Evolutionary conservation across 2,113 vertebrate species (phyloP).

Genomic region (Notiomystis cincta): DNA sequence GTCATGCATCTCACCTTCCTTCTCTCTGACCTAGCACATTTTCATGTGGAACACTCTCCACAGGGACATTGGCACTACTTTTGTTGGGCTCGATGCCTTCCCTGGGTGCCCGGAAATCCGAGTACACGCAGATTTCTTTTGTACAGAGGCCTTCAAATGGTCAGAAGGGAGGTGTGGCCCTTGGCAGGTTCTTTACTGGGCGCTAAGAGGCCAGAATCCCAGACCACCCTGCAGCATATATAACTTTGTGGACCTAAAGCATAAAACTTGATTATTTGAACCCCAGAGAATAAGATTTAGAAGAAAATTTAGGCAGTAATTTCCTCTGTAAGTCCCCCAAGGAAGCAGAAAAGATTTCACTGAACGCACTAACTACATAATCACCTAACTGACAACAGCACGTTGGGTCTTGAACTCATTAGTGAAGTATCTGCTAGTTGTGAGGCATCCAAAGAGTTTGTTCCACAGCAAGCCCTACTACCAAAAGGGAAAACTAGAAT

Average conservation of each 20-base stretch:
- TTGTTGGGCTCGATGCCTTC: background rate
- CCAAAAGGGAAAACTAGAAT: background rate
- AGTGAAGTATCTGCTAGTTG: background rate
- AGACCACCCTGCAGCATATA: background rate
- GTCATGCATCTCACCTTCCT: background rate
- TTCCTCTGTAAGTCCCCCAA: background rate
- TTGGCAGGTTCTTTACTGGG: background rate
- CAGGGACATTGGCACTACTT: background rate
- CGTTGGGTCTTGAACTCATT: background rate
- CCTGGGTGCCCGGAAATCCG: background rate
- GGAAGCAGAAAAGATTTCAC: background rate
- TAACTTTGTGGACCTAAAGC: background rate
- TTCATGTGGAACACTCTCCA: background rate
- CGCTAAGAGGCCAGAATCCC: background rate
- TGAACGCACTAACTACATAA: accelerated
- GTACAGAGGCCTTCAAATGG: background rate
- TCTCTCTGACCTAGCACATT: background rate
- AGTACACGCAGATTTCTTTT: background rate
- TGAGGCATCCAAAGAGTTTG: background rate
- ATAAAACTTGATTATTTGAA: background rate
- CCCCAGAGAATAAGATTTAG: background rate
- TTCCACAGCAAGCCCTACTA: background rate
- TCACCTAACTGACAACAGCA: background rate
- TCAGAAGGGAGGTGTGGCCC: background rate
- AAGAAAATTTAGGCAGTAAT: background rate